Evolutionary conservation across 1,140 invertebrate species (phyloP), one percentile per base, ranked within the genome.

Genomic region (Hirudo medicinalis): DNA sequence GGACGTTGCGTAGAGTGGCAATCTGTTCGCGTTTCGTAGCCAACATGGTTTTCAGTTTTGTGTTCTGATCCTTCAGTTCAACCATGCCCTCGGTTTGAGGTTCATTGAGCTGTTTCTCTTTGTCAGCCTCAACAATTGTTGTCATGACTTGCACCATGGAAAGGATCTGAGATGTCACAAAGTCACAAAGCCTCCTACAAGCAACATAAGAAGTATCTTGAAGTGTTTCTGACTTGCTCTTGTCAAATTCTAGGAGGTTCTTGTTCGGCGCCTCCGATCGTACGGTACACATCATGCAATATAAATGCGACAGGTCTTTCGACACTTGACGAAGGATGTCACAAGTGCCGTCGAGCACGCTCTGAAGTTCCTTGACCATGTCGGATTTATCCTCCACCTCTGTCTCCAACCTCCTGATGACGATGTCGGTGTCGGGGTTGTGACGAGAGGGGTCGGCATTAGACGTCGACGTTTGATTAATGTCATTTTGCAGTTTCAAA

Each of bases 11-110:
- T 36, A 99, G 83, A 0, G 95, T 97, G 11, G 92, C 92, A 75
- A 99, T 95, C 86, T 99, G 96, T 81, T 99, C 97, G 71, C 94
- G 86, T 82, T 99, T 99, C 8, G 94, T 94, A 8, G 92, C 94
- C 73, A 99, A 80, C 77, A 97, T 85, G 53, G 92, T 92, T 74
- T 86, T 86, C 40, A 87, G 75, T 76, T 86, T 86, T 9, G 83
- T 79, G 69, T 84, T 80, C 71, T 96, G 92, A 78, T 95, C 93
- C 80, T 94, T 91, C 0, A 95, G 81, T 77, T 96, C 92, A 63
- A 77, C 74, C 29, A 78, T 74, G 74, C 81, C 80, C 15, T 76
- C 75, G 27, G 57, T 76, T 68, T 22, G 71, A 40, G 11, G 57
- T 11, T 63, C 57, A n/a, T 63, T 15, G 22, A 32, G 29, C 29